Base-by-base conservation (phyloP, 2,797 vertebrate genomes). In the Melopsittacus undulatus region DNA sequence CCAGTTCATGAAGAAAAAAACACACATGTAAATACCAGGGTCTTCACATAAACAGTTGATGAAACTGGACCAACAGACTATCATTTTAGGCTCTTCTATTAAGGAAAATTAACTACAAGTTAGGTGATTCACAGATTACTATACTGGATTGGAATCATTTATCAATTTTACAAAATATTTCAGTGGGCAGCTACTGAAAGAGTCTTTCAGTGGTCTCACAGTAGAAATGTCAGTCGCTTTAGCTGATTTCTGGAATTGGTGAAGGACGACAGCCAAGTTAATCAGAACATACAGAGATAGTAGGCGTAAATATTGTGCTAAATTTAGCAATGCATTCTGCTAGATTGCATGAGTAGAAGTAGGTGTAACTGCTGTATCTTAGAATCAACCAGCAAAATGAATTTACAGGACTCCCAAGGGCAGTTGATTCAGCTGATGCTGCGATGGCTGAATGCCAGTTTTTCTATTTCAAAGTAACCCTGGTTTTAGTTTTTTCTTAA, bases 261-360 rank as follows among this genome's bases (percentile, higher is more conserved):
- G 72, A 92, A 92, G 56, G 92, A 87, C 40, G 10, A 72, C 32
- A 93, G 63, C 14, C 64, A 92, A 61, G 83, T 90, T 95, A 96
- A 84, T 93, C 78, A 91, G 89, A 89, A 95, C n/a, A 87, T 49
- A 85, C 2, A 83, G 82, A 52, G 85, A 69, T n/a, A 72, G 54
- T 20, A 45, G 78, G 70, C 57, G 57, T 76, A 95, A 95, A 95
- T 46, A 81, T n/a, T 86, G 61, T 49, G 69, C 91, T 95, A 96
- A 91, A 94, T 96, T 96, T 96, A 95, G 89, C 67, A 95, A 95
- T 7, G 7, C 79, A 83, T 95, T 89, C 81, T 94, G 43, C 56
- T 68, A 73, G 61, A 72, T 75, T 91, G 70, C 26, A 48, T n/a
- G 63, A 92, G 63, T 52, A 64, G 88, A 83, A 49, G 83, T 72